Base-by-base conservation (phyloP, 2,888 invertebrate species). In the Oligia strigilis region DNA sequence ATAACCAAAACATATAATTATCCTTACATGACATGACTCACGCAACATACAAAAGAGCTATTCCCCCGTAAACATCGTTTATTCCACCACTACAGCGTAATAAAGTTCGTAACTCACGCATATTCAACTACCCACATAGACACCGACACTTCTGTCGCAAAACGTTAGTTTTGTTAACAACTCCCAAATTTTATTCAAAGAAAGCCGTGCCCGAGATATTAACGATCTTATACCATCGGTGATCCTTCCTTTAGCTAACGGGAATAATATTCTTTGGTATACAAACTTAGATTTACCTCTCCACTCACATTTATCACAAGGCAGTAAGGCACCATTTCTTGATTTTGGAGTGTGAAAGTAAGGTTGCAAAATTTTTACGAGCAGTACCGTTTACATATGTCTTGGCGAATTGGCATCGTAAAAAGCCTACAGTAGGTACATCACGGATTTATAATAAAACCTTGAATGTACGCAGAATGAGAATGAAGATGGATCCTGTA, bases 401-500 rank as follows among this genome's bases (percentile, higher is more conserved):
- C 87, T 90, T 86, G 81, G 87, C 62, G 88, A 87, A 90, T 91
- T 91, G 90, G 83, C 80, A 82, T 89, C 90, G 84, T 90, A 91
- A 90, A 90, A 89, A 81, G 86, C 88, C 87, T 88, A 85, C 86
- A 82, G 81, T 80, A 85, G 79, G 87, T 81, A 87, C 80, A 90
- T 84, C 87, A 86, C 86, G 90, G 91, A 87, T 91, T 91, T 87
- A 90, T 90, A 90, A 90, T 90, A 90, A 90, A 90, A 88, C 85
- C 80, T 78, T 82, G 86, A 88, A 86, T 88, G 77, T 86, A 85
- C 83, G 83, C 77, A 75, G 90, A 90, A 89, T 90, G 82, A 72
- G 86, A 87, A 90, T 86, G 85, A 83, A 90, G 87, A 90, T 78
- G 80, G 78, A 74, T 85, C 78, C 70, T 52, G 72, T 77, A 75